Evolutionary conservation across 2,113 vertebrate genomes (phyloP).

Genomic region (Mormyrus iriodes): DNA sequence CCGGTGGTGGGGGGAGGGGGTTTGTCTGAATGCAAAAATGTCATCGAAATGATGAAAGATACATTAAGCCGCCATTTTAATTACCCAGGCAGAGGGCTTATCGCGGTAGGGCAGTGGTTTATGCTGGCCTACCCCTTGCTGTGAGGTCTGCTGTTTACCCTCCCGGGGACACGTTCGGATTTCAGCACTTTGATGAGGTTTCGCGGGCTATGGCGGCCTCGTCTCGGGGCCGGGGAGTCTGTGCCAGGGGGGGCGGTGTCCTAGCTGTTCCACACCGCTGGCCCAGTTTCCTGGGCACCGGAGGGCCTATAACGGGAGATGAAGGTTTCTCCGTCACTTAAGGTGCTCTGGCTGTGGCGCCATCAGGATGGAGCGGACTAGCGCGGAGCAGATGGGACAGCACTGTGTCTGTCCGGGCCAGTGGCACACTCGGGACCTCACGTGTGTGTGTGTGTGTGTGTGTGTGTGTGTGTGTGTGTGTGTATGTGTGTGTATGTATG

Average conservation of each 20-base stretch:
- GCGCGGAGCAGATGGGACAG: not conserved
- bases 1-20: not conserved
- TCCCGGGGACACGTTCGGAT: slow-evolving; percentile 73
- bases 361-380: not conserved
- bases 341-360: not conserved
- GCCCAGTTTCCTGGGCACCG: too few relatives aligned
- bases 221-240: not conserved
- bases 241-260: not conserved
- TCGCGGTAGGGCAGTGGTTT: slow-evolving; percentile 96
- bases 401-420: not conserved
- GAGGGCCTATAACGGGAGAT: too few relatives aligned
- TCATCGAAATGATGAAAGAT: slow-evolving; percentile 93
- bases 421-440: slow-evolving; percentile 53
- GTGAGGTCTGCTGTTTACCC: slow-evolving; percentile 98
- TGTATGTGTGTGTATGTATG: slow-evolving; percentile 35
- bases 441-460: slow-evolving; percentile 38
- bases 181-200: not conserved
- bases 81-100: slow-evolving; percentile 98
- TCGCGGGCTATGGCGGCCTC: not conserved
- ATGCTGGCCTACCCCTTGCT: slow-evolving; percentile 97
- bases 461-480: slow-evolving; percentile 39
- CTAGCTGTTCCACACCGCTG: not conserved
- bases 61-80: slow-evolving; percentile 98
- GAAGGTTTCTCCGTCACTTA: not conserved
- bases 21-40: slow-evolving; percentile 42